A percentile compares a stretch with the other conserved stretches of the same genome.
These are phyloP conservation scores for Thunnus albacares DNA, from an alignment of 2,797 vertebrate genomes.

Conservation along the genomic window DNA sequence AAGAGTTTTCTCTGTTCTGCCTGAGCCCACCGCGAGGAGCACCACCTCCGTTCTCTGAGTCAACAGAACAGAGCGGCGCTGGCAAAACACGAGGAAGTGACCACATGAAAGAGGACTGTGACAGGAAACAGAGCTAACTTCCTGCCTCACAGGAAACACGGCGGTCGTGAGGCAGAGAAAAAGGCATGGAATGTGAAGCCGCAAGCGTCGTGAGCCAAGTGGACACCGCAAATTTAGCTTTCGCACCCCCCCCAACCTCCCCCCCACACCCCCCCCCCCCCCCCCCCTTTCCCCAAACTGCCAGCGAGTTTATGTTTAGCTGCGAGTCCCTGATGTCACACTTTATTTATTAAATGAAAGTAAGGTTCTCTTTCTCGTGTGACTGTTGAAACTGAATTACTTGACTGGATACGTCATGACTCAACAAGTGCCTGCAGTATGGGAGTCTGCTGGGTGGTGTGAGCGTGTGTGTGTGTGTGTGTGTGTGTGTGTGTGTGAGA, in stretches of 20 bases:
- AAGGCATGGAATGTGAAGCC: slow-evolving; percentile 82
- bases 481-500: background rate
- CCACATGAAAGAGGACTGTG: slow-evolving; percentile 88
- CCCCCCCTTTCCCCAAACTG: background rate
- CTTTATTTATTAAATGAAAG: slow-evolving; percentile 47
- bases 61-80: slow-evolving; percentile 67
- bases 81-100: slow-evolving; percentile 87
- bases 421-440: slow-evolving; percentile 47
- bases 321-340: slow-evolving; percentile 59
- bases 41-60: slow-evolving; percentile 61
- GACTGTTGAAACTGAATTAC: slow-evolving; percentile 51
- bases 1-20: slow-evolving; percentile 13
- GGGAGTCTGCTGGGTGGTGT: slow-evolving; percentile 35
- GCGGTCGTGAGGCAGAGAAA: slow-evolving; percentile 75
- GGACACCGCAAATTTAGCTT: slow-evolving; percentile 58
- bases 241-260: background rate
- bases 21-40: slow-evolving; percentile 44
- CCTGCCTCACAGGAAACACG: slow-evolving; percentile 87
- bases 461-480: slow-evolving; percentile 26
- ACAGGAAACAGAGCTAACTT: slow-evolving; percentile 86
- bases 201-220: slow-evolving; percentile 62
- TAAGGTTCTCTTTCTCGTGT: slow-evolving; percentile 48
- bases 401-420: slow-evolving; percentile 49
- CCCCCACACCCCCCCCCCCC: background rate
- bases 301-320: slow-evolving; percentile 60